Conservation (phyloP, 2,888 invertebrate genomes). For the Lysandra bellargus region DNA sequence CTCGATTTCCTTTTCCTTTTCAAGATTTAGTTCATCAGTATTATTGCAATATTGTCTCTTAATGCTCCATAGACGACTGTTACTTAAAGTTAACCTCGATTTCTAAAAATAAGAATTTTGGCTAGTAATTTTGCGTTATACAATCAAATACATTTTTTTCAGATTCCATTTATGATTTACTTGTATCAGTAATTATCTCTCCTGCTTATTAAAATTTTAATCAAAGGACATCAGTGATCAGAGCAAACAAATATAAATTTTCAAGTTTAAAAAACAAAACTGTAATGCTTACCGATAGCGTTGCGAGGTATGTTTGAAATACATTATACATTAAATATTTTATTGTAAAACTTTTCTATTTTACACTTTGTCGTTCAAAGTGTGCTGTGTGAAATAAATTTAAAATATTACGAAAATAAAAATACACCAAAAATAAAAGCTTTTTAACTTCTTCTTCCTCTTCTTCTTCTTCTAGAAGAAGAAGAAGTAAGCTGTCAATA, state of each 20-base stretch:
- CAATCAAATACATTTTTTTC: background rate
- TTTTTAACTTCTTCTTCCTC: too few relatives aligned
- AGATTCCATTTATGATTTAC: background rate
- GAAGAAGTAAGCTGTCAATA: too few relatives aligned
- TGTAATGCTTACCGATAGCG: background rate
- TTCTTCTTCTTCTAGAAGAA: too few relatives aligned
- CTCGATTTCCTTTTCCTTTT: conserved; percentile 67
- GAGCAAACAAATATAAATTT: background rate
- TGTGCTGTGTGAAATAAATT: background rate
- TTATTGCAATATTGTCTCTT: conserved; percentile 36
- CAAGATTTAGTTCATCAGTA: conserved; percentile 52
- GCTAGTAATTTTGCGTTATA: background rate
- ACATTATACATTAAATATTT: conserved; percentile 12
- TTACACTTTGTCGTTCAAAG: background rate
- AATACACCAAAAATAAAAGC: too few relatives aligned
- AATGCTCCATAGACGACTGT: conserved; percentile 25
- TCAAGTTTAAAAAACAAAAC: background rate
- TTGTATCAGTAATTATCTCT: background rate
- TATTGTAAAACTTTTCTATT: background rate
- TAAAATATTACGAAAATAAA: background rate
- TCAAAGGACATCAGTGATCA: background rate
- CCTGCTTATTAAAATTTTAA: background rate
- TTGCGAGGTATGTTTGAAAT: background rate
- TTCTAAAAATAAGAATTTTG: conserved; percentile 46
- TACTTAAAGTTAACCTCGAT: conserved; percentile 40